phyloP scores from a whole-genome alignment of 2,113 vertebrate species.

The Pelvicachromis taeniatus region DNA sequence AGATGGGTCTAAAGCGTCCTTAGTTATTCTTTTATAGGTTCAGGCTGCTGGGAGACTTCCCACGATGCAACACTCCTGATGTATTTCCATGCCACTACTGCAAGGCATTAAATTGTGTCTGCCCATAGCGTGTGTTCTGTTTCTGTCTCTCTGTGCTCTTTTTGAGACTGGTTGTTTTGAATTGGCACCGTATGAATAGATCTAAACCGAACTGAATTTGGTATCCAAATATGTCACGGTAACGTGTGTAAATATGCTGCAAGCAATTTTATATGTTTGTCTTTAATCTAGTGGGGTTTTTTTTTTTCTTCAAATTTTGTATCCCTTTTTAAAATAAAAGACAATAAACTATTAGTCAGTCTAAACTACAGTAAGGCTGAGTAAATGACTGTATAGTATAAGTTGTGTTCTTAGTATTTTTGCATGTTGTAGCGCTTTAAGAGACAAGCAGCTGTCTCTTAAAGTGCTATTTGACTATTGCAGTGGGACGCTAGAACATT shows the following conservation, averaged over 20 bases:
- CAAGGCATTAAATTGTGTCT: neutral
- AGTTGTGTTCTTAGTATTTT: neutral
- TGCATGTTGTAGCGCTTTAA: neutral
- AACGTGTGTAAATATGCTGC: neutral
- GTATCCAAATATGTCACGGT: neutral
- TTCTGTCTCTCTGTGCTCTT: neutral
- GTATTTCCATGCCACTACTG: neutral
- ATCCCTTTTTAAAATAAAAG: neutral
- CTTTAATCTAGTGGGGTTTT: no score
- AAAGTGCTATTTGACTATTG: neutral
- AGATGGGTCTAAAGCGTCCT: neutral
- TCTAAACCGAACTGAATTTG: neutral
- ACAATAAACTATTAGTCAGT: neutral
- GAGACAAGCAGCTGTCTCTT: neutral
- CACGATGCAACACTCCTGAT: neutral
- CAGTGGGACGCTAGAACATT: neutral
- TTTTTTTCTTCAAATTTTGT: no score
- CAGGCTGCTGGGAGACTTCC: neutral
- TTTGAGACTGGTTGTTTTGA: neutral
- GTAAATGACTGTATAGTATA: neutral
- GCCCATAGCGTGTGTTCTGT: neutral
- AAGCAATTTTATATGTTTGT: no score
- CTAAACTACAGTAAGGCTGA: neutral
- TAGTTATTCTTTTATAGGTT: neutral
- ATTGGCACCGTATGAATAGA: neutral